Base-by-base conservation (phyloP, 2,797 vertebrate genomes). In the Allobates femoralis region DNA sequence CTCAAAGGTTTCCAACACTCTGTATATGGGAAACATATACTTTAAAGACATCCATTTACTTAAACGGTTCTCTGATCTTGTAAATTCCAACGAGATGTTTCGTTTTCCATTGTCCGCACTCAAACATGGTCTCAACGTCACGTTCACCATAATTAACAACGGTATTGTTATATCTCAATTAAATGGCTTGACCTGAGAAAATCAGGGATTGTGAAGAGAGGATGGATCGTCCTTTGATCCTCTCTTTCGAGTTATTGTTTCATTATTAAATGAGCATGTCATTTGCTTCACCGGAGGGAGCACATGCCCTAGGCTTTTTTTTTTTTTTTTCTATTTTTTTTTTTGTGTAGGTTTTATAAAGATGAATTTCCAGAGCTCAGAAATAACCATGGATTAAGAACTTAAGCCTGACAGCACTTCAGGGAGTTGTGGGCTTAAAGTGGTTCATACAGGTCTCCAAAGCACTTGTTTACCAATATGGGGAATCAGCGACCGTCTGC, bases 151-250 rank as follows among this genome's bases (percentile, higher is more conserved):
- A 95, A 96, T 95, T 94, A 94, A 94, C 93, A 94, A 94, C 95
- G 94, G 93, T 92, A 94, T 95, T 96, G 94, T 96, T 94, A 94
- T 92, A 92, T 93, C 94, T 95, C 94, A 96, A 95, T 95, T 95
- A 95, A 95, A 94, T 94, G 94, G 94, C 96, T 97, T 97, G 96
- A 97, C 96, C 96, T 94, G 93, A 95, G 95, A 96, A 95, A 95
- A 95, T 94, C 94, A 92, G 91, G 94, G 94, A 94, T 95, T 95
- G 94, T 94, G 94, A 97, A 96, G 96, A 96, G 96, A 96, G 96
- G 97, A 97, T 95, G 92, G 96, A 95, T 96, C 96, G 94, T 94
- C 94, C 97, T 98, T 99, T 99, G 96, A 98, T 98, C 97, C 94
- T 98, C 93, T 94, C 96, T 96, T 97, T 96, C 95, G 96, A 96